A percentile compares a stretch with the other conserved stretches of the same genome.
These are phyloP conservation scores for Protomyctophum bolini DNA, from an alignment of 2,113 vertebrate species.

Conservation along the genomic window DNA sequence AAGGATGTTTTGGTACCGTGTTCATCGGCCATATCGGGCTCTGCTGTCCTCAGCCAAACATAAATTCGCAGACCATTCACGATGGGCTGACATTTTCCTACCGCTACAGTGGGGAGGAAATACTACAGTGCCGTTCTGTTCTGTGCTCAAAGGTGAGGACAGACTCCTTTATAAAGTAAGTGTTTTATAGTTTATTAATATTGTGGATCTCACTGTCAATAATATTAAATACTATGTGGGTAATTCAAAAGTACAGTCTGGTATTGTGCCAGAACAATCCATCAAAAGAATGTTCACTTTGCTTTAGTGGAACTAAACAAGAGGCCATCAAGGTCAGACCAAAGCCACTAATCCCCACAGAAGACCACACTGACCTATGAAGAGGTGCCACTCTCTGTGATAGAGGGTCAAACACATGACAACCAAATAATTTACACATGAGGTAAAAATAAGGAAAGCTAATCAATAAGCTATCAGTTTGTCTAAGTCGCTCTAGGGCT, in stretches of 20 bases:
- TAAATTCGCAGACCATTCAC: constrained; percentile 68
- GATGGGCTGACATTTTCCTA: constrained; percentile 57
- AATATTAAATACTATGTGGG: background rate
- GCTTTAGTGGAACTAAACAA: background rate
- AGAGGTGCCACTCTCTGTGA: constrained; percentile 4
- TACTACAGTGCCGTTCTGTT: constrained; percentile 45
- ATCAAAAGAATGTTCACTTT: constrained; percentile 1
- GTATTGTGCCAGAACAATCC: background rate
- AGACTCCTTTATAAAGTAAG: constrained; percentile 26
- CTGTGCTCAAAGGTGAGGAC: constrained; percentile 35
- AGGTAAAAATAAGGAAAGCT: constrained; percentile 26
- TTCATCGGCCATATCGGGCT: constrained; percentile 42
- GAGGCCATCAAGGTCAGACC: constrained; percentile 7
- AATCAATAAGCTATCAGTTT: constrained; percentile 51
- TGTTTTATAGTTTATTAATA: constrained; percentile 13
- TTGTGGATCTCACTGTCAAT: background rate
- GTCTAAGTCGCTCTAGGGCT: constrained; percentile 11
- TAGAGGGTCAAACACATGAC: constrained; percentile 28
- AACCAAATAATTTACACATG: constrained; percentile 34
- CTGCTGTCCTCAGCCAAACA: constrained; percentile 56
- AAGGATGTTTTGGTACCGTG: constrained; percentile 63
- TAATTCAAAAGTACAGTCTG: background rate
- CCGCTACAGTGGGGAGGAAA: constrained; percentile 24
- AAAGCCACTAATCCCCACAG: background rate
- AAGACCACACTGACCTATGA: constrained; percentile 19